Evolutionary conservation across 1,140 invertebrate genomes (phyloP), one percentile per base, ranked within the genome.

Genomic region (Hycleus cichorii): DNA sequence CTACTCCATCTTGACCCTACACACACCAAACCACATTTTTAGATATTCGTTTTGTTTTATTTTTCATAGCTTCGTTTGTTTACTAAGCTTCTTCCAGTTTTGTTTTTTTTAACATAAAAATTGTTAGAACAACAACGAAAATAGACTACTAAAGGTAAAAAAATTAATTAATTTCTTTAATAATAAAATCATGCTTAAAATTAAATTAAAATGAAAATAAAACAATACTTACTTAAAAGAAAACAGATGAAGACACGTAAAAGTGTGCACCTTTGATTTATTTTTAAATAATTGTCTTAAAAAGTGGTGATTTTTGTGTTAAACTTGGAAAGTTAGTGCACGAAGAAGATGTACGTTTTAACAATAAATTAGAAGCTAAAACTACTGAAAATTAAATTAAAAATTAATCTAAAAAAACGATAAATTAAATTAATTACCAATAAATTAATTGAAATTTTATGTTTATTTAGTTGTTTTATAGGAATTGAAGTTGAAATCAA

Each of bases 1-100:
- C 73, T 60, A 74, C 72, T 45, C 76, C 78, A 62, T 76, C 72
- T 60, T 68, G 69, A 47, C 76, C 76, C 75, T 77, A 70, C 49
- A 65, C 68, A 70, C 58, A 68, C 65, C 65, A 67, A 64, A 68
- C 63, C 64, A 69, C 64, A 67, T 52, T 68, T 54, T 64, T n/a
- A 42, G 32, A 7, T 32, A 32, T 32, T 62, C 48, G 57, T 39
- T 18, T 18, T 18, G 57, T 39, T 18, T 18, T 18, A 18, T 18
- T 18, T 18, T 18, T 61, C 58, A 65, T 58, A 68, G 66, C 66
- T 68, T 67, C 65, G 66, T 60, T 8, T 27, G 42, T 42, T 43
- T 49, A 10, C 7, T 32, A 32, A 32, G 32, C 32, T 7, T 32
- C 7, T 7, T 32, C 32, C 32, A 32, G 18, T 18, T 18, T 32